Conservation (phyloP, 2,888 invertebrate genomes). For the Spatulosminthurus flaviceps region DNA sequence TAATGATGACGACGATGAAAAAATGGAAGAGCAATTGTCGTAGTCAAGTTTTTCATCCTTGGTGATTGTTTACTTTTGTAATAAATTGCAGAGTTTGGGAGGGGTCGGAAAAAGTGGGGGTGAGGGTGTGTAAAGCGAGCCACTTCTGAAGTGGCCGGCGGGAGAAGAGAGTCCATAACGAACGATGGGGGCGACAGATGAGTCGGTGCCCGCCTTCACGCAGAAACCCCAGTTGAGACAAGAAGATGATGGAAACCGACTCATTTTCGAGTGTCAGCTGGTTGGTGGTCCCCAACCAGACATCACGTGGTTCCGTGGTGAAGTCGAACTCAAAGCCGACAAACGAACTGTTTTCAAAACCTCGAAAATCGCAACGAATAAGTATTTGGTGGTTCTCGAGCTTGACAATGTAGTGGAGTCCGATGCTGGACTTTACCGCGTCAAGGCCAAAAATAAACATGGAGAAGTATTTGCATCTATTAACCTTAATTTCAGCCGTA, state of each 20-base stretch:
- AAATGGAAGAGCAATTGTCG: too few relatives aligned
- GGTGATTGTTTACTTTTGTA: not conserved
- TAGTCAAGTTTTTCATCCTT: too few relatives aligned
- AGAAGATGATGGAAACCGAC: constrained; percentile 94
- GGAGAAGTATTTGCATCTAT: constrained; percentile 97
- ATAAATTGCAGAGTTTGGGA: constrained; percentile 23
- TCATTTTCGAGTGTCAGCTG: constrained; percentile 93
- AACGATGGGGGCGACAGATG: constrained; percentile 85
- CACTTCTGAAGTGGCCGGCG: constrained; percentile 38
- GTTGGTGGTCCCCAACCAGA: constrained; percentile 88
- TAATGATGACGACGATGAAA: too few relatives aligned
- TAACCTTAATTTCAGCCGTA: constrained; percentile 97
- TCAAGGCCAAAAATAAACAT: constrained; percentile 95
- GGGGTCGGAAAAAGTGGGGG: not conserved
- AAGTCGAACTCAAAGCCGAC: constrained; percentile 84
- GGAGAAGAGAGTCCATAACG: not conserved
- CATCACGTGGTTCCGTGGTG: constrained; percentile 91
- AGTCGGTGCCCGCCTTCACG: constrained; percentile 97
- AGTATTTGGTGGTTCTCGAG: constrained; percentile 89
- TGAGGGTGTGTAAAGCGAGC: constrained; percentile 19
- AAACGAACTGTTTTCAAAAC: constrained; percentile 87
- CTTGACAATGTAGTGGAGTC: constrained; percentile 95
- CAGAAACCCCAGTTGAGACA: constrained; percentile 97
- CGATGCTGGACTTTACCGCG: constrained; percentile 95
- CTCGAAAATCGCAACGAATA: constrained; percentile 84